Percentiles rank a stretch among this genome's conserved stretches.
phyloP scores from a whole-genome alignment of 1,140 invertebrate genomes.

The Panonychus citri region DNA sequence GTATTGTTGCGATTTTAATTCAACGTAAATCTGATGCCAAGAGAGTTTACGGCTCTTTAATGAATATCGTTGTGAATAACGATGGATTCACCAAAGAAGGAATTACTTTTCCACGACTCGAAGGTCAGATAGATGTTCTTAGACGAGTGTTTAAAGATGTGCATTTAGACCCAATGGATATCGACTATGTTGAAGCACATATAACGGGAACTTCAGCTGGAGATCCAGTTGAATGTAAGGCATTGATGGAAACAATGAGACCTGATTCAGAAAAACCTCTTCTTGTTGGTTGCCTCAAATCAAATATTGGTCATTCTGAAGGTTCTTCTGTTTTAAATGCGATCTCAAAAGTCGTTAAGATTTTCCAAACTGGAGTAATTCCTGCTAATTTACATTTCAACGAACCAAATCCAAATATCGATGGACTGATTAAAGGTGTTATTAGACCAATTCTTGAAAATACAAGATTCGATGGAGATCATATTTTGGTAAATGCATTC shows the following conservation, averaged over 20 bases:
- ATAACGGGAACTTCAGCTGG: constrained; percentile 46
- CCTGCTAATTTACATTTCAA: constrained; percentile 32
- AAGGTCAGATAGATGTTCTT: constrained; percentile 59
- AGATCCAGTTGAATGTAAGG: constrained; percentile 51
- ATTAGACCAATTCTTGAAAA: constrained; percentile 38
- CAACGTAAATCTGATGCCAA: constrained; percentile 24
- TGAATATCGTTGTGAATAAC: constrained; percentile 63
- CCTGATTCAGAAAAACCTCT: background rate
- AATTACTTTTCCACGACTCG: constrained; percentile 55
- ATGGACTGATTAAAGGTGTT: constrained; percentile 40
- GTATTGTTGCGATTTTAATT: constrained; percentile 27
- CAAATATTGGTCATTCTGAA: constrained; percentile 93
- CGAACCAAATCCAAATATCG: constrained; percentile 30
- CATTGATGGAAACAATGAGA: constrained; percentile 32
- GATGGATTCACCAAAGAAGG: constrained; percentile 69
- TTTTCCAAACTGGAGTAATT: constrained; percentile 27
- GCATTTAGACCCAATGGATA: constrained; percentile 49
- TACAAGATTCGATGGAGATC: constrained; percentile 78
- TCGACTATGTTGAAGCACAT: constrained; percentile 78
- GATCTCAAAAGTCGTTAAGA: constrained; percentile 26
- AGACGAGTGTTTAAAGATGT: constrained; percentile 57
- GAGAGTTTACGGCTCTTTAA: constrained; percentile 27
- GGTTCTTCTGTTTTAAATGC: constrained; percentile 51
- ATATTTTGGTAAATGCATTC: constrained; percentile 57
- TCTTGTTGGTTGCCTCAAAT: constrained; percentile 73